Conservation (phyloP, 2,797 vertebrate species). For the Lepidocolaptes lacrymiger region DNA sequence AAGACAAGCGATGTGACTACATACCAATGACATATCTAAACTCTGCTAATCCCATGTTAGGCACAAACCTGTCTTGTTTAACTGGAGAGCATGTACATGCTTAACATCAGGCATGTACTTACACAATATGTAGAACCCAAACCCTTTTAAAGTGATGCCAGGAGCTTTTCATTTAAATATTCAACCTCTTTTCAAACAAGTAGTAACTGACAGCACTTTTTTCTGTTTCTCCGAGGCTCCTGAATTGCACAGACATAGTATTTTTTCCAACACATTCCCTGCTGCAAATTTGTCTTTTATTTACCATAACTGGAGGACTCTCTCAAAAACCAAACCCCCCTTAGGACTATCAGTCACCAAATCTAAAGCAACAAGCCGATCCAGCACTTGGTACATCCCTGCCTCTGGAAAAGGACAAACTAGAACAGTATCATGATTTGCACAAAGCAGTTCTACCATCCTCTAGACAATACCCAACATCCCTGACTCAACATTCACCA, state of each 20-base stretch:
- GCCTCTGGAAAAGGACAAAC: background rate
- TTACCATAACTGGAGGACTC: background rate
- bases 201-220: background rate
- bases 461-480: background rate
- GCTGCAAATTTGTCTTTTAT: background rate
- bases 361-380: background rate
- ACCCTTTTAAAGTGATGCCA: background rate
- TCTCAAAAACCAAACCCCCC: background rate
- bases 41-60: background rate
- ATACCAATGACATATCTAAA: background rate
- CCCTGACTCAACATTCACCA: background rate
- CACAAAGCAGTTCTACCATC: background rate
- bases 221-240: background rate
- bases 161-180: background rate
- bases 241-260: background rate
- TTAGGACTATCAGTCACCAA: background rate
- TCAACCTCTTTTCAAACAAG: background rate
- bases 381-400: background rate
- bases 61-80: background rate
- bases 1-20: background rate
- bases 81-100: background rate
- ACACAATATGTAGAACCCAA: background rate
- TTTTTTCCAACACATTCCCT: background rate
- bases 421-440: background rate
- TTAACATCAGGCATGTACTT: background rate